Percentiles rank a stretch among this genome's conserved stretches.
phyloP scores from a whole-genome alignment of 1,140 invertebrate species.

The Sogatella furcifera region DNA sequence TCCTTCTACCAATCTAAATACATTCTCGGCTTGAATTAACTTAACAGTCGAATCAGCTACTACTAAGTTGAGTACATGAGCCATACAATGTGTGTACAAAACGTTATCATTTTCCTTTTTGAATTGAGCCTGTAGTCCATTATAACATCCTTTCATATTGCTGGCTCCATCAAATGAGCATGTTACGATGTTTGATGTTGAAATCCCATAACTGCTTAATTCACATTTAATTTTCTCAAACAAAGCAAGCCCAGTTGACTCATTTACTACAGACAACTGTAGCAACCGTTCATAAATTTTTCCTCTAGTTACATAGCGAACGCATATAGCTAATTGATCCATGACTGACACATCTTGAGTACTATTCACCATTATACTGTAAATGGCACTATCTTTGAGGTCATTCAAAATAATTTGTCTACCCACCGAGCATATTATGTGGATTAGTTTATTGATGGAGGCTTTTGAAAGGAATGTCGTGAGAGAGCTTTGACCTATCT shows the following conservation, averaged over 20 bases:
- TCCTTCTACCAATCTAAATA: too few species aligned
- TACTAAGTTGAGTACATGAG: too few species aligned
- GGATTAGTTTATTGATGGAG: slow-evolving; percentile 14
- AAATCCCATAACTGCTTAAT: slow-evolving; percentile 2
- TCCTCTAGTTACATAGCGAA: slow-evolving; percentile 14
- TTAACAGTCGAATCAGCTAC: too few species aligned
- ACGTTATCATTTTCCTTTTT: slow-evolving; percentile 5
- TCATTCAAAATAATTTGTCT: slow-evolving; percentile 15
- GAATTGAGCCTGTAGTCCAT: not conserved
- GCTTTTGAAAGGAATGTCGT: slow-evolving; percentile 13
- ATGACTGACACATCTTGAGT: slow-evolving; percentile 17
- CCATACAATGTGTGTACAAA: too few species aligned
- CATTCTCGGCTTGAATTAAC: too few species aligned
- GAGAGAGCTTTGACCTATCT: slow-evolving; percentile 7
- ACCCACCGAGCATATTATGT: slow-evolving; percentile 6
- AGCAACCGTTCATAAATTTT: slow-evolving; percentile 12
- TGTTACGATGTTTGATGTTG: not conserved
- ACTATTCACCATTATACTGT: slow-evolving; percentile 15
- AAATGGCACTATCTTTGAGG: slow-evolving; percentile 9
- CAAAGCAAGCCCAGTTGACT: slow-evolving; percentile 11
- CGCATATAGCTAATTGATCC: slow-evolving; percentile 16
- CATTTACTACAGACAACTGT: slow-evolving; percentile 8
- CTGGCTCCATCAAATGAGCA: too few species aligned
- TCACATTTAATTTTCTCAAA: slow-evolving; percentile 3
- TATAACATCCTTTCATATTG: too few species aligned